phyloP scores from a whole-genome alignment of 2,797 vertebrate genomes.

The Hemibagrus guttatus region DNA sequence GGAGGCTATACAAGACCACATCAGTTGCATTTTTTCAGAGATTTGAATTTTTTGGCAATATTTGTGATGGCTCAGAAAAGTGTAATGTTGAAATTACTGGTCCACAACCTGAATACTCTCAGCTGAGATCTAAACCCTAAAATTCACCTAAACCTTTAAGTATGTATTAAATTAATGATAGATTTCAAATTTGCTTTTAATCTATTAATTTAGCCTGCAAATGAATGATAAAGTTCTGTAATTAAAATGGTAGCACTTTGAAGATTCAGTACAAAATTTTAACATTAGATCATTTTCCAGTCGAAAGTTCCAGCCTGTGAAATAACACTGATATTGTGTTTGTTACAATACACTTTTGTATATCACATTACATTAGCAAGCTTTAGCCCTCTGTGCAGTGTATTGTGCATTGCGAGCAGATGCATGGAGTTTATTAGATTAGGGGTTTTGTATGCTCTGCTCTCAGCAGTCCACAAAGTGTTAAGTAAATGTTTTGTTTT shows the following conservation, averaged over 20 bases:
- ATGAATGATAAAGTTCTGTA: not conserved
- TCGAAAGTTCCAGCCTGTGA: not conserved
- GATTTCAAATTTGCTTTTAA: not conserved
- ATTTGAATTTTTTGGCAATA: not conserved
- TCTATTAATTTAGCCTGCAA: not conserved
- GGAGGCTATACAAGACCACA: not conserved
- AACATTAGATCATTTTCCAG: not conserved
- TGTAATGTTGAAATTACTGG: not conserved
- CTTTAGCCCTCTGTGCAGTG: not conserved
- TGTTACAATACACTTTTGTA: not conserved
- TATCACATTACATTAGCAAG: not conserved
- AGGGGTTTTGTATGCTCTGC: not conserved
- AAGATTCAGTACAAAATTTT: not conserved
- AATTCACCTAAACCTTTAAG: too few species aligned
- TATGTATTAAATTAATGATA: too few species aligned
- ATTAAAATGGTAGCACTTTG: not conserved
- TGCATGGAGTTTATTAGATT: not conserved
- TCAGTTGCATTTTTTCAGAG: not conserved
- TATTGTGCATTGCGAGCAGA: not conserved
- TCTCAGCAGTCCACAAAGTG: not conserved
- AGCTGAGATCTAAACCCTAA: too few species aligned
- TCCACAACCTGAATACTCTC: not conserved
- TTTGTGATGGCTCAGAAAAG: not conserved
- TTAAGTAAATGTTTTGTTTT: not conserved
- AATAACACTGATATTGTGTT: not conserved